phyloP scores from a whole-genome alignment of 2,797 vertebrate genomes.

The Gobionotothen gibberifrons region DNA sequence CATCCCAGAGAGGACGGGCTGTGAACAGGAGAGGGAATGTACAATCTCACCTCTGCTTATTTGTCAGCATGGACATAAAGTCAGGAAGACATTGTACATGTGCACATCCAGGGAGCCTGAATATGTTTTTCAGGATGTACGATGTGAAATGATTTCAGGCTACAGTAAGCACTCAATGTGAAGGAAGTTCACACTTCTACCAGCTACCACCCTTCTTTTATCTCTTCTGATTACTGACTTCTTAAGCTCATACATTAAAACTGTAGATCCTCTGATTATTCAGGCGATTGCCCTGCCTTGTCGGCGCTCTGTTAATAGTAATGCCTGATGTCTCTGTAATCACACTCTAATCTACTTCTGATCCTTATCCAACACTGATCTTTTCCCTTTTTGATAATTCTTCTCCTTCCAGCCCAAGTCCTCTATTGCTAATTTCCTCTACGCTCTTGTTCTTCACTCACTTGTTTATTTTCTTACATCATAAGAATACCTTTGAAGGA shows the following conservation, averaged over 20 bases:
- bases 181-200: slow-evolving; percentile 32
- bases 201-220: slow-evolving; percentile 33
- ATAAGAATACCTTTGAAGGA: slow-evolving; percentile 31
- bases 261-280: slow-evolving; percentile 57
- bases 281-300: slow-evolving; percentile 47
- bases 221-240: slow-evolving; percentile 29
- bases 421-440: slow-evolving; percentile 30
- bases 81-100: not conserved
- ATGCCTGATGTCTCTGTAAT: slow-evolving; percentile 61
- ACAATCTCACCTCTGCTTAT: slow-evolving; percentile 63
- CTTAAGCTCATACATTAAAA: slow-evolving; percentile 56
- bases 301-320: slow-evolving; percentile 55
- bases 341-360: slow-evolving; percentile 57
- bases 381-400: slow-evolving; percentile 58
- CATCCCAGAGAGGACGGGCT: slow-evolving; percentile 48
- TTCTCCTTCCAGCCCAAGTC: slow-evolving; percentile 21
- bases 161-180: slow-evolving; percentile 11
- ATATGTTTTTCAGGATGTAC: slow-evolving; percentile 15
- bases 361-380: slow-evolving; percentile 68
- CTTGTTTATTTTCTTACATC: slow-evolving; percentile 7
- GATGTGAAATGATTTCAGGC: slow-evolving; percentile 27
- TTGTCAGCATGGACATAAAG: slow-evolving; percentile 25
- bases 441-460: slow-evolving; percentile 15
- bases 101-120: not conserved
- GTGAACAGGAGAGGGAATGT: slow-evolving; percentile 56